Evolutionary conservation across 2,113 vertebrate genomes (phyloP).

Genomic region (Gallinago paraguaiae): DNA sequence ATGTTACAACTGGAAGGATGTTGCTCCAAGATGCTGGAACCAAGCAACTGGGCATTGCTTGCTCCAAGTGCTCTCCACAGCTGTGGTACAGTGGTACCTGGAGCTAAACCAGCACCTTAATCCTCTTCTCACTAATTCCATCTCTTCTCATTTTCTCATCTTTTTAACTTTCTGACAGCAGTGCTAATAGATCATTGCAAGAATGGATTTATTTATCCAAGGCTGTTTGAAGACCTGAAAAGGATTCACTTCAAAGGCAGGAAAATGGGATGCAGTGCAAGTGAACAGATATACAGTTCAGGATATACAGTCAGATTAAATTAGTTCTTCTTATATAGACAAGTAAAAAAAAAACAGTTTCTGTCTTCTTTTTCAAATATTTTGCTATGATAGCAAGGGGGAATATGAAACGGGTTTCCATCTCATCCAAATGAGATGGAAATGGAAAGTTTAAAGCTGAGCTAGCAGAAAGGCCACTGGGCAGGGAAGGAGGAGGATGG

Average conservation of each 20-base stretch:
- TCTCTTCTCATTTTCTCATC: not conserved
- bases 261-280: not conserved
- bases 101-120: not conserved
- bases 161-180: not conserved
- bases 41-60: not conserved
- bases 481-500: fast-evolving
- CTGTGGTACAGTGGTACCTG: not conserved
- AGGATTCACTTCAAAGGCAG: not conserved
- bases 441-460: not conserved
- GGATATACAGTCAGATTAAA: not conserved
- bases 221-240: not conserved
- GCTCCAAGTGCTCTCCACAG: not conserved
- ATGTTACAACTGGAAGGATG: not conserved
- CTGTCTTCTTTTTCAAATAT: not conserved
- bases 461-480: not conserved
- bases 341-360: not conserved
- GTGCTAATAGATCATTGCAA: not conserved
- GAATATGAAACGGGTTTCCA: not conserved
- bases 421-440: not conserved
- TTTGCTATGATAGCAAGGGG: not conserved
- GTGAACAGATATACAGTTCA: not conserved
- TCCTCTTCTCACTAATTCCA: not conserved
- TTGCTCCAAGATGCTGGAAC: not conserved
- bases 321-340: not conserved
- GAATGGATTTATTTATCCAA: not conserved